Base-by-base conservation (phyloP, 2,797 vertebrate species). In the Sternarchorhynchus goeldii region DNA sequence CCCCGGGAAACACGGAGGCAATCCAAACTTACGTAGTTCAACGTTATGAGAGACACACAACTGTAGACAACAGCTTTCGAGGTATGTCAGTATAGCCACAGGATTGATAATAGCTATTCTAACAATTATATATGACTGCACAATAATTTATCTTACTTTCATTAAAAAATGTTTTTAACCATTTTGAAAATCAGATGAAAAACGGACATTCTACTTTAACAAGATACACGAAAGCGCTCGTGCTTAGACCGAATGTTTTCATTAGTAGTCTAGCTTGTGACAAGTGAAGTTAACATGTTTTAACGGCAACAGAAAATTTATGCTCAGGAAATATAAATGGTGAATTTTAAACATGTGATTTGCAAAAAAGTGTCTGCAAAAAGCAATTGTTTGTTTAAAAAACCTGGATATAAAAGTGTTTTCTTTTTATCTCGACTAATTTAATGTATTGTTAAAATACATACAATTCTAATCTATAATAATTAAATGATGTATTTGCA, bases 21-120 rank as follows among this genome's bases (percentile, higher is more conserved):
- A 89, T 84, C 81, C 82, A 85, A 84, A 87, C 84, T 86, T 87
- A 89, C 81, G 86, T 87, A 86, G 85, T 74, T 79, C 66, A 63
- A 81, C 73, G 77, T 83, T 76, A 85, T 80, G 80, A 79, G 84
- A 83, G 82, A 85, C 81, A 45, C 81, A 45, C 66, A 45, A 67
- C 18, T 62, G 17, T 69, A 69, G 20, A 41, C 55, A 67, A 41
- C 39, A 50, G 14, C 45, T 50, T 50, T 50, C 45, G 45, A 50
- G 64, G 21, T 45, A n/a, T 29, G 74, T 57, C 32, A 31, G 32
- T 58, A 2, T 53, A 18, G n/a, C 17, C 50, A 20, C 45, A 34
- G 45, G 25, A 55, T 53, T 50, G 17, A 62, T 2, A 45, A 73
- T 18, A 63, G 50, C 1, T 34, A 63, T 63, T 63, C 14, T 62